phyloP scores from a whole-genome alignment of 2,797 vertebrate genomes.

The Podargus strigoides region DNA sequence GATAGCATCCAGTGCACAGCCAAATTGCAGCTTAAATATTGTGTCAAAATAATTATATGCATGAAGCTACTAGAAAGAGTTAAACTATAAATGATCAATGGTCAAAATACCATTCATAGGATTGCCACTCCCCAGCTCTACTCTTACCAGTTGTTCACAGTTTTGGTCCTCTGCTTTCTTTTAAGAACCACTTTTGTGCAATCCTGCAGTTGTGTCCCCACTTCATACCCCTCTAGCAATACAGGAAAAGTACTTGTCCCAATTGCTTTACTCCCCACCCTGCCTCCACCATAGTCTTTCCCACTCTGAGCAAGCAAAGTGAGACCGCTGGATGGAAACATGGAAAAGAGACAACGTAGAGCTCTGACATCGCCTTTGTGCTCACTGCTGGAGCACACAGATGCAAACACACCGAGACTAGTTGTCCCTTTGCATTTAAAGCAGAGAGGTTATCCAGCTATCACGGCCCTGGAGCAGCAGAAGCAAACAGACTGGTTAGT shows the following conservation, averaged over 20 bases:
- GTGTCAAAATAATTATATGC: neutral
- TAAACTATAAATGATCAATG: neutral
- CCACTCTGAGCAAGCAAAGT: neutral
- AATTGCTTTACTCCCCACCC: neutral
- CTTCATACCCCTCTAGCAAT: neutral
- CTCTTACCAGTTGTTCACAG: neutral
- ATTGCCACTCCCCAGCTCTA: neutral
- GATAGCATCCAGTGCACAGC: neutral
- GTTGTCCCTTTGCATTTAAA: neutral
- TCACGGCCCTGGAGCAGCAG: neutral
- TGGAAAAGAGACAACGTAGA: neutral
- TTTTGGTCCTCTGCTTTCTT: neutral
- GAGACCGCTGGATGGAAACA: neutral
- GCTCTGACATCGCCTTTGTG: neutral
- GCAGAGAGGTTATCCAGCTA: neutral
- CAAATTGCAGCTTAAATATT: neutral
- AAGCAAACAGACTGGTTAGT: neutral
- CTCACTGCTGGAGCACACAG: rapidly evolving
- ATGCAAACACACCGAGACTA: neutral
- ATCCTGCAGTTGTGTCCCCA: neutral
- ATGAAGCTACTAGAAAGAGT: neutral
- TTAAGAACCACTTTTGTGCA: neutral
- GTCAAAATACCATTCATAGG: neutral
- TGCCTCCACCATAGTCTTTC: neutral
- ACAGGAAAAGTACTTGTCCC: neutral